These are phyloP conservation scores for Urocitellus parryii DNA, from an alignment of 2,113 vertebrate genomes.

Conservation along the genomic window DNA sequence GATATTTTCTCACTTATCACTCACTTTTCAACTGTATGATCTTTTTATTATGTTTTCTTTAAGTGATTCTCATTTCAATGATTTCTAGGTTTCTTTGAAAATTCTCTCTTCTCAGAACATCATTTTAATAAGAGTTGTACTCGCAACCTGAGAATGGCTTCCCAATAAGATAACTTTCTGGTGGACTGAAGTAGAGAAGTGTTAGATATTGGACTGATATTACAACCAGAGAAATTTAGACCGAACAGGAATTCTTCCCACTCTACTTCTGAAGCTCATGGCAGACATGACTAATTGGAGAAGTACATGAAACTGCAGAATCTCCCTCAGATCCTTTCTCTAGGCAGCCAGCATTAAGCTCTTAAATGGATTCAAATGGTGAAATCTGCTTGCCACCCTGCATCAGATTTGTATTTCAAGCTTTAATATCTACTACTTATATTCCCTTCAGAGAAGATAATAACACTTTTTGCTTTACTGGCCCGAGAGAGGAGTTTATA, in stretches of 20 bases:
- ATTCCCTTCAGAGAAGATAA: background rate
- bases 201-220: background rate
- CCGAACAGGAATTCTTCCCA: background rate
- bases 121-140: background rate
- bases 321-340: background rate
- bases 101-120: conserved; percentile 1
- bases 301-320: background rate
- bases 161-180: background rate
- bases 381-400: background rate
- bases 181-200: background rate
- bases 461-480: background rate
- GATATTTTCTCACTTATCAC: conserved; percentile 9
- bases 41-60: background rate
- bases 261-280: background rate
- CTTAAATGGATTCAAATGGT: background rate
- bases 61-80: background rate
- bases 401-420: background rate
- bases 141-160: background rate
- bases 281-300: background rate
- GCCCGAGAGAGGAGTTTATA: background rate
- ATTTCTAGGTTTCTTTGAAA: conserved; percentile 22
- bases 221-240: background rate
- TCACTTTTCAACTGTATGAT: background rate
- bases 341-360: background rate
- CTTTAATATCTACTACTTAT: background rate